These are phyloP conservation scores for Poecilia gillii DNA, from an alignment of 2,797 vertebrate species.

Conservation along the genomic window DNA sequence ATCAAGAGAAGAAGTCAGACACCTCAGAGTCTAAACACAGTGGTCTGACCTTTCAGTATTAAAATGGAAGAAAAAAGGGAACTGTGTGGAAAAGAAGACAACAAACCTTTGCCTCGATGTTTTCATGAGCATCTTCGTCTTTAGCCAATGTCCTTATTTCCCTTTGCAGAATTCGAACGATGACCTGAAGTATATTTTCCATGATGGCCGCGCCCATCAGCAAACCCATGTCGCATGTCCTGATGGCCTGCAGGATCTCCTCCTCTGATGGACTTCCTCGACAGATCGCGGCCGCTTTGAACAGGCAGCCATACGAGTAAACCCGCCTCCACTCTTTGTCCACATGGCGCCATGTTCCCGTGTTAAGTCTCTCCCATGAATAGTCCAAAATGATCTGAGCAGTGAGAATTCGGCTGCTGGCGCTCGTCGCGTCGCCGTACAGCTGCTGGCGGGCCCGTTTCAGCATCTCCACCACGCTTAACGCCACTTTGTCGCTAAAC, in stretches of 20 bases:
- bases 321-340: constrained; percentile 89
- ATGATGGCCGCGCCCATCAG: constrained; percentile 88
- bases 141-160: constrained; percentile 52
- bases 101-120: constrained; percentile 75
- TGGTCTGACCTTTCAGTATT: constrained; percentile 35
- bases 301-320: constrained; percentile 89
- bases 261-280: constrained; percentile 37
- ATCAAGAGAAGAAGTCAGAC: neutral
- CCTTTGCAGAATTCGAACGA: constrained; percentile 78
- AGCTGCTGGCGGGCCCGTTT: constrained; percentile 73
- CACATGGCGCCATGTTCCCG: constrained; percentile 86
- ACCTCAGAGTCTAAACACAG: constrained; percentile 21
- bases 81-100: neutral
- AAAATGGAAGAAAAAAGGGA: neutral
- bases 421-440: constrained; percentile 45
- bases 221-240: constrained; percentile 88
- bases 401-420: constrained; percentile 49
- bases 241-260: constrained; percentile 73
- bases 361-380: constrained; percentile 92
- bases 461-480: constrained; percentile 75
- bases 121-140: constrained; percentile 49
- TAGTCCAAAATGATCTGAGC: constrained; percentile 85
- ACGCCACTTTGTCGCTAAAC: constrained; percentile 79
- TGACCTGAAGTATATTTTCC: constrained; percentile 79
- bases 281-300: constrained; percentile 85